A percentile compares a stretch with the other conserved stretches of the same genome.
Evolutionary conservation across 2,888 invertebrate genomes (phyloP).

Genomic region (Epinotia demarniana): DNA sequence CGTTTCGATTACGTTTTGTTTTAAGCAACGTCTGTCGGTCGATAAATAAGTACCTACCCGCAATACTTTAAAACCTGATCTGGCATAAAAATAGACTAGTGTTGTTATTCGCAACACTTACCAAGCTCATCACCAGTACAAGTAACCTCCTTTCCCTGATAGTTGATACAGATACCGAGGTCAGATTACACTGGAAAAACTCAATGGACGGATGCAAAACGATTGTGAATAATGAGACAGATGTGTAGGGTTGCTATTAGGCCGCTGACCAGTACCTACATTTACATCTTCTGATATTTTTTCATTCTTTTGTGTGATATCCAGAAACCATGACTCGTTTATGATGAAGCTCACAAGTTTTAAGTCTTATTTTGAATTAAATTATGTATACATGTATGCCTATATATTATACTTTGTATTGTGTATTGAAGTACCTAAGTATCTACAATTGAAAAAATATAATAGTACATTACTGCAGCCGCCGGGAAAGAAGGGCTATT

Average conservation of each 20-base stretch:
- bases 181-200: not conserved
- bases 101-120: not conserved
- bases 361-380: not conserved
- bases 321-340: slow-evolving; percentile 19
- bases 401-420: too few species aligned
- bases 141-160: not conserved
- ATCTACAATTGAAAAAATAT: too few species aligned
- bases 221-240: slow-evolving; percentile 8
- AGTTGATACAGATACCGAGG: not conserved
- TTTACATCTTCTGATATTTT: slow-evolving; percentile 26
- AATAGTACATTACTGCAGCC: too few species aligned
- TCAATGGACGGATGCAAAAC: not conserved
- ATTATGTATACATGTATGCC: too few species aligned
- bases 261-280: slow-evolving; percentile 27
- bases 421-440: too few species aligned
- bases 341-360: not conserved
- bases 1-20: slow-evolving; percentile 45
- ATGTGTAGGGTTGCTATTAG: slow-evolving; percentile 41
- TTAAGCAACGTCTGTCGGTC: slow-evolving; percentile 41
- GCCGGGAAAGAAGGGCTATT: too few species aligned
- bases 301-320: slow-evolving; percentile 6
- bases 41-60: slow-evolving; percentile 36
- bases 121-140: not conserved
- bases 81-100: slow-evolving; percentile 44
- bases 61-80: slow-evolving; percentile 41